Evolutionary conservation across 2,113 vertebrate species (phyloP), one percentile per base, ranked within the genome.

Genomic region (Tapirus terrestris): DNA sequence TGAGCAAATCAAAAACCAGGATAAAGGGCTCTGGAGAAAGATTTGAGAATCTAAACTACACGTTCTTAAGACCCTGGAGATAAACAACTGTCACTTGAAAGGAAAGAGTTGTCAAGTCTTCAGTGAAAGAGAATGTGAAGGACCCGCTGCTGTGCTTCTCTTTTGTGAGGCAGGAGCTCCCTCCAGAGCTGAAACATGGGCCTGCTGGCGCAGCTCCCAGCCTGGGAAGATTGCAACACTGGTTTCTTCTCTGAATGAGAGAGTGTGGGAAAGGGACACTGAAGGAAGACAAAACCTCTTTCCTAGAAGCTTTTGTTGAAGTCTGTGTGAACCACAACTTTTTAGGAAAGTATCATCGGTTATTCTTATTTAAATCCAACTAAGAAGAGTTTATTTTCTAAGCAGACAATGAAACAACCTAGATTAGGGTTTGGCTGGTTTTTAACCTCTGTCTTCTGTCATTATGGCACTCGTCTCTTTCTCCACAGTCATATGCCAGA

Each of bases 1-100:
- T 2, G 80, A 96, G 92, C 68, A 94, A 65, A 77, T 94, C 11
- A 94, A 82, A 82, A 80, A 33, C 36, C 43, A 82, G 33, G 77
- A 51, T 20, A 90, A 85, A 82, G 67, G 72, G 36, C 97, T 56
- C 70, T 39, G 75, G 85, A 95, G 95, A 51, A 90, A 43, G 79
- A 92, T 89, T 25, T 51, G 91, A 86, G 39, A 70, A 10, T 63
- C 79, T 45, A 60, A 70, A 65, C 39, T 10, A 3, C 16, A 17
- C 2, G 0, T 89, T 76, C 89, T n/a, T 23, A 58, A 82, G 56
- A 25, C 83, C 61, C 86, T 89, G 81, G 77, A 90, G 70, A 72
- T 13, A 25, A 2, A 31, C 82, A 60, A 1, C 67, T 48, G 77
- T 91, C 67, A 21, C 61, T 36, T 4, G 7, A 67, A 85, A 76